Evolutionary conservation across 2,888 invertebrate species (phyloP), one percentile per base, ranked within the genome.

Genomic region (Globia sparganii): DNA sequence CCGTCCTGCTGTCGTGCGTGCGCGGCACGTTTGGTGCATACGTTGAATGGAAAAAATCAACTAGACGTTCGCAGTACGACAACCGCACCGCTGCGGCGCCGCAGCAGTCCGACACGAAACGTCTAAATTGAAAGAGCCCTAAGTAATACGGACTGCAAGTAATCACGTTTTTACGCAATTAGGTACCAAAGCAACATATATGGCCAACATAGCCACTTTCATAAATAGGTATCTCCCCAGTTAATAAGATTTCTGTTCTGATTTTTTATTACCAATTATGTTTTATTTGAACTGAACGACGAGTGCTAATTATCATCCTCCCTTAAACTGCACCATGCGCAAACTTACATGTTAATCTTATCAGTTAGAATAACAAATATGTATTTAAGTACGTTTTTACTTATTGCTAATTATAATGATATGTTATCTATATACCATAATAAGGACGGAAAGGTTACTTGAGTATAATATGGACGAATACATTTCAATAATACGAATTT

Each of bases 401-500:
- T 77, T 76, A 85, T 78, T 75, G 40, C 78, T 86, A 80, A 75
- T 72, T 72, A 78, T 80, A 77, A 77, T 83, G 77, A 82, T 84
- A 84, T 80, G 72, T 74, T 81, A 75, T 77, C 34, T 75, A 87
- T 69, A 67, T 34, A 67, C 13, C 31, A 31, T 13, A 66, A 59
- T 34, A 74, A 67, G 84, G 84, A 84, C 86, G 86, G 84, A 86
- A 67, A 49, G 66, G n/a, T 86, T 70, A 72, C 62, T 71, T 72
- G 72, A 25, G 49, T 84, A 40, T 80, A 53, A 68, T 59, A 81
- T 75, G 76, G 76, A 77, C 78, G 62, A 78, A 85, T 85, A 81
- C 62, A 75, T 84, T 68, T 70, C 61, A 89, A 85, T 92, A 87
- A 87, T 91, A 75, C 46, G 25, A 56, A 34, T 61, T 62, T 56